Evolutionary conservation across 1,140 invertebrate species (phyloP).

Genomic region (Elysia chlorotica): DNA sequence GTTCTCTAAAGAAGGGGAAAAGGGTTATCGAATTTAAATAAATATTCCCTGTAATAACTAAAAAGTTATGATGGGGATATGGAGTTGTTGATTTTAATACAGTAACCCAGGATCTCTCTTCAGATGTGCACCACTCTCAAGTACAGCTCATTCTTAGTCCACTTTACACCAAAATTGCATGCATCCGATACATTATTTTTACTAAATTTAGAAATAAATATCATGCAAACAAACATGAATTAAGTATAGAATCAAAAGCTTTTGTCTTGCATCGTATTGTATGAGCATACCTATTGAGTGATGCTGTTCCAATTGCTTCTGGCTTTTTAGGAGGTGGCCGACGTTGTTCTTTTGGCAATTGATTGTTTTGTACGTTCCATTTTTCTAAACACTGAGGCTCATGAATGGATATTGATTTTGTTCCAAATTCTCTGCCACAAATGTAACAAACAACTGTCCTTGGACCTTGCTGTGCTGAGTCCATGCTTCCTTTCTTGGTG

Average conservation of each 20-base stretch:
- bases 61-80: too few relatives aligned
- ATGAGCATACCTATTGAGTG: not conserved
- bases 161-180: not conserved
- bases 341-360: constrained; percentile 68
- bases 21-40: too few relatives aligned
- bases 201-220: too few relatives aligned
- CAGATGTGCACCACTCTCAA: too few relatives aligned
- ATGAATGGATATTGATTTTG: constrained; percentile 72
- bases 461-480: constrained; percentile 21
- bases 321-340: constrained; percentile 71
- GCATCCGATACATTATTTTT: too few relatives aligned
- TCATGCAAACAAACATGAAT: not conserved
- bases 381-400: constrained; percentile 78
- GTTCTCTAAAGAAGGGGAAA: constrained; percentile 38
- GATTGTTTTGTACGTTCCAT: constrained; percentile 73
- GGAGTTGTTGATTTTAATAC: too few relatives aligned
- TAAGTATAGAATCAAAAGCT: not conserved
- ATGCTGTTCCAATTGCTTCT: too few relatives aligned
- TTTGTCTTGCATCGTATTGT: not conserved
- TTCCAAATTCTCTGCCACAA: constrained; percentile 58
- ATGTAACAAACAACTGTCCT: constrained; percentile 60
- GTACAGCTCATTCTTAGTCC: too few relatives aligned
- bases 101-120: too few relatives aligned
- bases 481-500: too few relatives aligned
- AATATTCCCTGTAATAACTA: too few relatives aligned